phyloP scores from a whole-genome alignment of 2,797 vertebrate species.

The Galaxias olidus region DNA sequence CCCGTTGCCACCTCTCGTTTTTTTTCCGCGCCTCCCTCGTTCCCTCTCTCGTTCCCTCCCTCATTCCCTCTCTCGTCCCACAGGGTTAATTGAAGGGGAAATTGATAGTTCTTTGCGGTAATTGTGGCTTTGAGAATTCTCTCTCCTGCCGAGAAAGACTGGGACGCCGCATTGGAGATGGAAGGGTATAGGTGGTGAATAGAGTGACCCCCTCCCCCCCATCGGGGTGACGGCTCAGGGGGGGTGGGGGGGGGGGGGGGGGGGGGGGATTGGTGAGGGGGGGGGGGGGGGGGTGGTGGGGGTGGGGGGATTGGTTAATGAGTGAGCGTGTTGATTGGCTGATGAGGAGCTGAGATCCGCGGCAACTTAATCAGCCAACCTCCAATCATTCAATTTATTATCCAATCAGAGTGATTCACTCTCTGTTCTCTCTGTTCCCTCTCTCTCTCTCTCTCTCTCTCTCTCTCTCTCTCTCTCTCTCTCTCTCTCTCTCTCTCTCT shows the following conservation, averaged over 20 bases:
- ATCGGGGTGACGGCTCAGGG: conserved; percentile 30
- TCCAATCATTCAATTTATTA: conserved; percentile 75
- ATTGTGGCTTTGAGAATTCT: conserved; percentile 74
- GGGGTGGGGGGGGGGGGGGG: conserved; percentile 44
- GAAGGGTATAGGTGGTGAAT: conserved; percentile 14
- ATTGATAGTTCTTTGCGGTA: conserved; percentile 75
- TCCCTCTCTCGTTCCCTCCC: conserved; percentile 27
- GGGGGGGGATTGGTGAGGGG: conserved; percentile 31
- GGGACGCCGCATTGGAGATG: conserved; percentile 45
- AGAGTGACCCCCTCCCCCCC: conserved; percentile 6
- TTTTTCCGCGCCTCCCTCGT: conserved; percentile 28
- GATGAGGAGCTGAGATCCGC: conserved; percentile 54
- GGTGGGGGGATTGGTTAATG: conserved; percentile 68
- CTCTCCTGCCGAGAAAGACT: conserved; percentile 58
- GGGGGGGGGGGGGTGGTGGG: too few species aligned
- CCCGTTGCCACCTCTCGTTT: conserved; percentile 36
- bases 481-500: conserved; percentile 15
- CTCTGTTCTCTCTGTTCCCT: conserved; percentile 47
- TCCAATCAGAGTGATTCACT: conserved; percentile 73
- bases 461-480: conserved; percentile 35
- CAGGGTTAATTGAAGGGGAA: conserved; percentile 77
- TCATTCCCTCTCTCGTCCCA: conserved; percentile 53
- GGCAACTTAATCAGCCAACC: conserved; percentile 52
- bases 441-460: conserved; percentile 53
- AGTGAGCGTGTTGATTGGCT: conserved; percentile 56